Percentiles rank a stretch among this genome's conserved stretches.
phyloP scores from a whole-genome alignment of 2,888 invertebrate species.

The Yponomeuta evonymella region DNA sequence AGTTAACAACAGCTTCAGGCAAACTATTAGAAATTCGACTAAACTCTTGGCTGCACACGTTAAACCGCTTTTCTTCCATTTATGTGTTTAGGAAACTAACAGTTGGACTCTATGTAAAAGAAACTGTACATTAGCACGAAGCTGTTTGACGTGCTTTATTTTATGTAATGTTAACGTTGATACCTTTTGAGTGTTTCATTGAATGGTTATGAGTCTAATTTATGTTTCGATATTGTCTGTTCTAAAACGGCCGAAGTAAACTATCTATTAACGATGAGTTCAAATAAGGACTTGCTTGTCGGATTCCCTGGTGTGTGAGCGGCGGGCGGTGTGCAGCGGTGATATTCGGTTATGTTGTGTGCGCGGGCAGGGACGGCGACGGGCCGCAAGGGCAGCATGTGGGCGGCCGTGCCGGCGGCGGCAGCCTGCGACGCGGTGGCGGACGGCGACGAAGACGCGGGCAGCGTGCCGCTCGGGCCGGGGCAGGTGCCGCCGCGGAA shows the following conservation, averaged over 20 bases:
- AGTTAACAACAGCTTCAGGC: slow-evolving; percentile 64
- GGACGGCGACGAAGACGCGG: slow-evolving; percentile 60
- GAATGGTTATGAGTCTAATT: slow-evolving; percentile 60
- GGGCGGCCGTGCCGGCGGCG: slow-evolving; percentile 70
- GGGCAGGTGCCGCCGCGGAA: slow-evolving; percentile 89
- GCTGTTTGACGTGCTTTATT: slow-evolving; percentile 74
- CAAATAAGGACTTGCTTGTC: neutral
- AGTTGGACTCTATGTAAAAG: slow-evolving; percentile 57
- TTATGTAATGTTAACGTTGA: slow-evolving; percentile 66
- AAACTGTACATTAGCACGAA: slow-evolving; percentile 70
- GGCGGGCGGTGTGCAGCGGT: neutral
- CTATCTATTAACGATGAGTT: slow-evolving; percentile 3
- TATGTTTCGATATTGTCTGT: slow-evolving; percentile 36
- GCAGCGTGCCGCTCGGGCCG: slow-evolving; percentile 81
- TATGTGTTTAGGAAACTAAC: slow-evolving; percentile 67
- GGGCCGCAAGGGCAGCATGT: slow-evolving; percentile 75
- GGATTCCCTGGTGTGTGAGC: neutral
- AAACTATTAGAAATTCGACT: slow-evolving; percentile 71
- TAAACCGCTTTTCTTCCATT: slow-evolving; percentile 70
- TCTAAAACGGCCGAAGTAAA: neutral
- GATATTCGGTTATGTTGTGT: neutral
- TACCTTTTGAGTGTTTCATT: slow-evolving; percentile 65
- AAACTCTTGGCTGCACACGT: slow-evolving; percentile 75
- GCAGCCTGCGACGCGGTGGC: slow-evolving; percentile 51
- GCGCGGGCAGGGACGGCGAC: slow-evolving; percentile 64